phyloP scores from a whole-genome alignment of 2,113 vertebrate species.

The Leptocoma aspasia region DNA sequence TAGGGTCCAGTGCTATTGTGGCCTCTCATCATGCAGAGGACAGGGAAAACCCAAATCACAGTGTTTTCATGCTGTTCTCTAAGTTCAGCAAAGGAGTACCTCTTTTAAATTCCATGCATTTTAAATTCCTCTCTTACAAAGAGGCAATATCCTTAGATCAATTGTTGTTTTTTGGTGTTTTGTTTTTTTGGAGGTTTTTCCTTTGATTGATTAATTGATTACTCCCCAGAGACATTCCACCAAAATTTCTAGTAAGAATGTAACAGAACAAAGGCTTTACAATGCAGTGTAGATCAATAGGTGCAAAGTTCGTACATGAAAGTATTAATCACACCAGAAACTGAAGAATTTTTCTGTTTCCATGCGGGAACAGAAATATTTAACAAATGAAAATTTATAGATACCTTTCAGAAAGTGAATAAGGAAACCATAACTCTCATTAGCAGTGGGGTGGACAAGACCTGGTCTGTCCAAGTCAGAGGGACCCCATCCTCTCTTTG shows the following conservation, averaged over 20 bases:
- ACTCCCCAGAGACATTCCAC: neutral
- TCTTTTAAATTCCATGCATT: neutral
- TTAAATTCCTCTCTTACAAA: neutral
- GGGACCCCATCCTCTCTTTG: neutral
- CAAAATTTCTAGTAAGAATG: neutral
- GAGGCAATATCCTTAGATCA: neutral
- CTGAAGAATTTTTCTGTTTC: neutral
- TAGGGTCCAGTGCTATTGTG: neutral
- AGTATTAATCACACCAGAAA: neutral
- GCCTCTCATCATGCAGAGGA: neutral
- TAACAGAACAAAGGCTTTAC: neutral
- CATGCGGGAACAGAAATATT: neutral
- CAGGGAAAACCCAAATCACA: neutral
- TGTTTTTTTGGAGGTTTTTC: neutral
- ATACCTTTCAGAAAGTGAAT: neutral
- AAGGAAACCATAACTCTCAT: neutral
- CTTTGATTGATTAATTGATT: neutral
- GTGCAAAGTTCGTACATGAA: neutral
- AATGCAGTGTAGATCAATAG: neutral
- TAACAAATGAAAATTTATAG: neutral
- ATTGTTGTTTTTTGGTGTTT: accelerated
- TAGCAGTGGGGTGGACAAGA: neutral
- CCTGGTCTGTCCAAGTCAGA: neutral
- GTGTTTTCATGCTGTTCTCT: neutral
- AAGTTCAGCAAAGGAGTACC: neutral